Evolutionary conservation across 2,797 vertebrate species (phyloP).

Genomic region (Acipenser ruthenus): DNA sequence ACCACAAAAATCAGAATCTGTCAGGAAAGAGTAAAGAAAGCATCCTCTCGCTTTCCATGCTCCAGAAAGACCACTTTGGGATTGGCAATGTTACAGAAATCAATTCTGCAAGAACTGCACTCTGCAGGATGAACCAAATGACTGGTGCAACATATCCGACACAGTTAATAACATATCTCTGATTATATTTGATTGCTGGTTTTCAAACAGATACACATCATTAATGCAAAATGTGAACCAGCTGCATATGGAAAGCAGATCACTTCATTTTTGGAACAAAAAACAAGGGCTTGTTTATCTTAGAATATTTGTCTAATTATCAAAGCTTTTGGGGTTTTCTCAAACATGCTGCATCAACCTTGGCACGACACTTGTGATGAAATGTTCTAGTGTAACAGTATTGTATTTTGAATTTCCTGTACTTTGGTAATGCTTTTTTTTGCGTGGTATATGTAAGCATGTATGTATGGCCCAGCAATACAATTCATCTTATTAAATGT

Average conservation of each 20-base stretch:
- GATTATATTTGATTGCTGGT: neutral
- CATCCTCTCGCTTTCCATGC: neutral
- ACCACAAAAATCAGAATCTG: neutral
- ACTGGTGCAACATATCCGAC: no score
- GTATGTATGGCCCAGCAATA: no score
- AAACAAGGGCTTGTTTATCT: neutral
- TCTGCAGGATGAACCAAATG: neutral
- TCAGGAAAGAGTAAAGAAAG: neutral
- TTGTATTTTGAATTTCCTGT: no score
- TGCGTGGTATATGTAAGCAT: no score
- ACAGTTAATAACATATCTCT: neutral
- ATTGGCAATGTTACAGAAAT: neutral
- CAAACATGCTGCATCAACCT: no score
- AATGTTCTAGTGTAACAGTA: no score
- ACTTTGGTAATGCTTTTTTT: no score
- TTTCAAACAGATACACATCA: neutral
- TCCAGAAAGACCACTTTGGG: neutral
- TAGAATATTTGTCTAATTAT: neutral
- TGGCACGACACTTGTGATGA: no score
- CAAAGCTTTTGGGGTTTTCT: no score
- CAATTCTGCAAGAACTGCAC: neutral
- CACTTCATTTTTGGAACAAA: neutral
- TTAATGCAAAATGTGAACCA: neutral
- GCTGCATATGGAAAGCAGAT: neutral
- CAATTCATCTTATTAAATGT: no score